Evolutionary conservation across 2,888 invertebrate species (phyloP).

Genomic region (Parascotia fuliginaria): DNA sequence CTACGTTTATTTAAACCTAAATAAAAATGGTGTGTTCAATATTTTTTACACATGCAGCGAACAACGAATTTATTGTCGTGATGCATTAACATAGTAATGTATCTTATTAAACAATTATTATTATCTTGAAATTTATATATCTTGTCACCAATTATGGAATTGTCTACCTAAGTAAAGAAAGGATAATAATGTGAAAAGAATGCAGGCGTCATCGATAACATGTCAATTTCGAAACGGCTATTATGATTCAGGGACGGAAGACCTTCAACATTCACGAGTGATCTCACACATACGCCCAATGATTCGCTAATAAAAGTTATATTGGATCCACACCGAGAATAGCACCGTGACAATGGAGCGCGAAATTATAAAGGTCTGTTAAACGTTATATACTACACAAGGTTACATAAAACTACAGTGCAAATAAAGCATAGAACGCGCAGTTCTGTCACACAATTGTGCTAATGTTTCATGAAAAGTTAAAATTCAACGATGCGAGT

Average conservation of each 20-base stretch:
- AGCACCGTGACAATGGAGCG: slow-evolving; percentile 41
- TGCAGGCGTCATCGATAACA: slow-evolving; percentile 10
- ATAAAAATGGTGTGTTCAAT: slow-evolving; percentile 13
- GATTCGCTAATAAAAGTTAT: slow-evolving; percentile 52
- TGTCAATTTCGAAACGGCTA: slow-evolving; percentile 12
- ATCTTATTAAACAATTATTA: too few species aligned
- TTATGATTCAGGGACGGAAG: slow-evolving; percentile 26
- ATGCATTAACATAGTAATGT: neutral
- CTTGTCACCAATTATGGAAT: neutral
- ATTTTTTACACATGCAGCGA: neutral
- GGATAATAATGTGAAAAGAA: neutral
- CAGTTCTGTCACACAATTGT: slow-evolving; percentile 17
- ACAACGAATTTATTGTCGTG: neutral
- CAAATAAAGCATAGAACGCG: neutral
- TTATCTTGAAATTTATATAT: neutral
- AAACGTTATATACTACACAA: slow-evolving; percentile 6
- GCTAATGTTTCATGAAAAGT: slow-evolving; percentile 42
- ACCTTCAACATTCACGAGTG: slow-evolving; percentile 50
- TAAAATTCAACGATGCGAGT: slow-evolving; percentile 51
- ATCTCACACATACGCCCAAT: slow-evolving; percentile 38
- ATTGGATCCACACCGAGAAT: slow-evolving; percentile 46
- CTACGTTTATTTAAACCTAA: slow-evolving; percentile 49
- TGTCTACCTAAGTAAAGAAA: neutral
- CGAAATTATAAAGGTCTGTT: slow-evolving; percentile 28
- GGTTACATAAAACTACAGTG: slow-evolving; percentile 3